Conservation (phyloP, 2,113 vertebrate species). For the Tupaia tana region DNA sequence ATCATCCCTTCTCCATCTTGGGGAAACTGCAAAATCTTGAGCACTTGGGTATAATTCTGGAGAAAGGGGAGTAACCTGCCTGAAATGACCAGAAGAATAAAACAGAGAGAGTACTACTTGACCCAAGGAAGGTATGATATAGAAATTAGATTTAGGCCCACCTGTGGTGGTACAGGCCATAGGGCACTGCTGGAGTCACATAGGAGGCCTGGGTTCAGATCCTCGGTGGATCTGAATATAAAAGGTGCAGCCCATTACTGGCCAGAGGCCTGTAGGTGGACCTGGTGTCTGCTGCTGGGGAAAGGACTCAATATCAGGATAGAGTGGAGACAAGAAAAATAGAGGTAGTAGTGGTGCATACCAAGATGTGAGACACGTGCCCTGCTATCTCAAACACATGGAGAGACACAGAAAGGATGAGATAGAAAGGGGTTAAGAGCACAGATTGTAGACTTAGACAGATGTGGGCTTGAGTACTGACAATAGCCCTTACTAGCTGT, state of each 20-base stretch:
- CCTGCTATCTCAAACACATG: neutral
- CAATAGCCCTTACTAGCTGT: neutral
- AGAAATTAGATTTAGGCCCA: conserved; percentile 11
- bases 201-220: too few relatives aligned
- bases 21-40: neutral
- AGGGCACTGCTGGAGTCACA: too few relatives aligned
- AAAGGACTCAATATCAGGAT: neutral
- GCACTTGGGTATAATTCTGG: neutral
- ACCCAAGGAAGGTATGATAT: neutral
- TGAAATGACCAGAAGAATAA: neutral
- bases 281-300: too few relatives aligned
- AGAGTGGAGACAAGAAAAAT: neutral
- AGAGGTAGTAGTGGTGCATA: neutral
- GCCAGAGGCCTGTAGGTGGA: too few relatives aligned
- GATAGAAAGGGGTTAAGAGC: neutral
- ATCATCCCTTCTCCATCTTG: neutral
- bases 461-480: neutral
- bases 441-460: neutral
- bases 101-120: neutral
- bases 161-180: too few relatives aligned
- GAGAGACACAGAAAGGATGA: neutral
- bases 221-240: too few relatives aligned
- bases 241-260: too few relatives aligned
- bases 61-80: neutral
- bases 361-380: neutral